These are phyloP conservation scores for Acleris cristana DNA, from an alignment of 2,888 invertebrate genomes.

Conservation along the genomic window DNA sequence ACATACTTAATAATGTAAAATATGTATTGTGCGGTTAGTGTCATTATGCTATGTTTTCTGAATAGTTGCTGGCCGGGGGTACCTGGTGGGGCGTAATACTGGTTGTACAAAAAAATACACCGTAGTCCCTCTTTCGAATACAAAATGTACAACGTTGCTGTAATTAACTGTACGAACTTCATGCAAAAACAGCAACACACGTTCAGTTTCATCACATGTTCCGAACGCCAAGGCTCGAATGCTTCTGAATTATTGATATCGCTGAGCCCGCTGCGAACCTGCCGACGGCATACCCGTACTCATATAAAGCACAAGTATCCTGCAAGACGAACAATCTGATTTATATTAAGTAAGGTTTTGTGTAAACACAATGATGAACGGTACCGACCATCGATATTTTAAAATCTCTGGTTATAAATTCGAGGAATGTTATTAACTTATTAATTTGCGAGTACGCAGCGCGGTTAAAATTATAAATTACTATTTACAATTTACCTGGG, in stretches of 20 bases:
- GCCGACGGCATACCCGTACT: conserved; percentile 20
- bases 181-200: neutral
- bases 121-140: too few relatives aligned
- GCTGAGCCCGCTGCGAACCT: conserved; percentile 46
- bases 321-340: conserved; percentile 48
- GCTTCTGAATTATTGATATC: conserved; percentile 62
- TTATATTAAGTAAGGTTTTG: conserved; percentile 51
- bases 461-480: conserved; percentile 5
- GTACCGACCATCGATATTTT: conserved; percentile 22
- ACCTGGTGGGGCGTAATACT: too few relatives aligned
- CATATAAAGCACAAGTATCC: conserved; percentile 40
- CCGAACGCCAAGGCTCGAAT: conserved; percentile 44
- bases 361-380: conserved; percentile 42
- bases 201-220: conserved; percentile 7
- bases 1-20: too few relatives aligned
- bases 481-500: conserved; percentile 10
- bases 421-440: conserved; percentile 20
- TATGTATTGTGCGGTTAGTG: too few relatives aligned
- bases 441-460: conserved; percentile 15
- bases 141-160: too few relatives aligned
- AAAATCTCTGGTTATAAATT: conserved; percentile 18
- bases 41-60: too few relatives aligned
- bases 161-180: too few relatives aligned
- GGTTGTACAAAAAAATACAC: too few relatives aligned
- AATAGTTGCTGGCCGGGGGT: too few relatives aligned